These are phyloP conservation scores for Drosophila emarginata DNA, from an alignment of 2,888 invertebrate genomes.

Conservation along the genomic window DNA sequence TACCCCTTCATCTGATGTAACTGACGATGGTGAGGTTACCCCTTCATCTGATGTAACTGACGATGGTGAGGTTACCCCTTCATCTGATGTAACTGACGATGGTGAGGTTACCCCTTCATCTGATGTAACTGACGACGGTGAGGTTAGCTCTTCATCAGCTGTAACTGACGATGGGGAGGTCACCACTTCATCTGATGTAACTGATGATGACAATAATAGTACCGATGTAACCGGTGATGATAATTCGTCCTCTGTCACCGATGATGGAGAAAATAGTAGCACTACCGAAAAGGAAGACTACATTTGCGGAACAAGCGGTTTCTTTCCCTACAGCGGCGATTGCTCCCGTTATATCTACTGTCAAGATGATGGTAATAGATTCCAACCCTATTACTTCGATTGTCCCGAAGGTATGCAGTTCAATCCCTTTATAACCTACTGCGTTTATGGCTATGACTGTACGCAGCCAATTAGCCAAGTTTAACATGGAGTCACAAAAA, in stretches of 20 bases:
- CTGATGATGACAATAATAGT: too few species aligned
- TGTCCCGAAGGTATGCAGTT: conserved; percentile 67
- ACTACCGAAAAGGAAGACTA: conserved; percentile 16
- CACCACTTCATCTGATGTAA: neutral
- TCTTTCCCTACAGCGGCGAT: conserved; percentile 45
- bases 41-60: neutral
- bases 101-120: neutral
- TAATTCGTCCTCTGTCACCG: neutral
- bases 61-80: neutral
- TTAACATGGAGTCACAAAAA: neutral
- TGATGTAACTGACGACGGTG: neutral
- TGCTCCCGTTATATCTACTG: conserved; percentile 64
- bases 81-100: neutral
- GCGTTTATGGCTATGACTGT: conserved; percentile 49
- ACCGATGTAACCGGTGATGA: neutral
- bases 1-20: neutral
- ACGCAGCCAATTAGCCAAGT: neutral
- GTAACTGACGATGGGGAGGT: neutral
- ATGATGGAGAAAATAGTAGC: neutral
- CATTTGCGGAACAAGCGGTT: conserved; percentile 63
- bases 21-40: neutral
- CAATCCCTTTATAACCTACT: conserved; percentile 48
- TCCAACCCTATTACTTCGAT: conserved; percentile 10
- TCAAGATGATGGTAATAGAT: conserved; percentile 2
- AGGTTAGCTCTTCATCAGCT: neutral